phyloP scores from a whole-genome alignment of 2,113 vertebrate genomes.

The Oriolus oriolus region DNA sequence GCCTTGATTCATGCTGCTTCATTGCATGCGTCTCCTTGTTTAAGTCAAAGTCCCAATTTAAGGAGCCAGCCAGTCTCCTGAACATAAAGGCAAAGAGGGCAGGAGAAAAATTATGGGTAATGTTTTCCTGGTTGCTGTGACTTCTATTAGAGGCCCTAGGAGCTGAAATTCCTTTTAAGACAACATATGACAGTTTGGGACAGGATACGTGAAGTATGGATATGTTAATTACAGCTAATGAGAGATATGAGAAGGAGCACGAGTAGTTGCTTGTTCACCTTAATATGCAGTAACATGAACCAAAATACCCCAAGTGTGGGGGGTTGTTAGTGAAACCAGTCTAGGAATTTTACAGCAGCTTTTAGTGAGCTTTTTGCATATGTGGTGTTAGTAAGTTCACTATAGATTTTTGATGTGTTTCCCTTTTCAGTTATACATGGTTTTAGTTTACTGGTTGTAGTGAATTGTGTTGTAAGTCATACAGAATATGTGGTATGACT shows the following conservation, averaged over 20 bases:
- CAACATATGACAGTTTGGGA: neutral
- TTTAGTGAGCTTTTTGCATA: neutral
- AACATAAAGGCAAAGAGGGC: neutral
- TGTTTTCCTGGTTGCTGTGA: neutral
- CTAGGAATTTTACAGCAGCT: neutral
- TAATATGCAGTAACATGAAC: neutral
- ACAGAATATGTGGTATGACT: neutral
- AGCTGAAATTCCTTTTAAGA: neutral
- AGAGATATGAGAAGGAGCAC: neutral
- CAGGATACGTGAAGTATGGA: neutral
- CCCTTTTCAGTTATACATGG: neutral
- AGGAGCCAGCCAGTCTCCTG: neutral
- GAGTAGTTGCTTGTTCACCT: neutral
- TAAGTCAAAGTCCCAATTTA: neutral
- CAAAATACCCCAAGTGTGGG: neutral
- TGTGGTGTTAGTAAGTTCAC: neutral
- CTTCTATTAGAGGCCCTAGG: neutral
- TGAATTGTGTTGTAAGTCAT: neutral
- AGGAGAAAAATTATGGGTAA: neutral
- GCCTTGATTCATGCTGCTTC: neutral
- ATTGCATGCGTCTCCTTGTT: neutral
- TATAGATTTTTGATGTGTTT: neutral
- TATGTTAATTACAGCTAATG: neutral
- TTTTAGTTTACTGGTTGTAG: neutral
- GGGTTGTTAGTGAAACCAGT: neutral